Evolutionary conservation across 2,888 invertebrate species (phyloP).

Genomic region (Actias luna): DNA sequence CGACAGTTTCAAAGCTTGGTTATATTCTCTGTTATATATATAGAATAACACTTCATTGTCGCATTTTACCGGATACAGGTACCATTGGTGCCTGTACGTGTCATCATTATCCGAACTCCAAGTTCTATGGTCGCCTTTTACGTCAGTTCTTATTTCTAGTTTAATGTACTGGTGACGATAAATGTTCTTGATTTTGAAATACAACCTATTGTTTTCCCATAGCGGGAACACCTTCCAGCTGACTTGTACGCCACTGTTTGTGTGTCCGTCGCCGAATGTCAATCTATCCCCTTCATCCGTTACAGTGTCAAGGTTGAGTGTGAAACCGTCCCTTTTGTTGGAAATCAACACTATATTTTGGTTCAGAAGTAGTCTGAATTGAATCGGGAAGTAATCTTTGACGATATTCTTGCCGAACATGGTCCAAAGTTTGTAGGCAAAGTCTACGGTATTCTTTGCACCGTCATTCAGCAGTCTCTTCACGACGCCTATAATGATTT

Average conservation of each 20-base stretch:
- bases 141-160: neutral
- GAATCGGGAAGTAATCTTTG: slow-evolving; percentile 11
- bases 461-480: neutral
- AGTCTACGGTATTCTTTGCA: neutral
- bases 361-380: slow-evolving; percentile 11
- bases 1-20: neutral
- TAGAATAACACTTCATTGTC: neutral
- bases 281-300: neutral
- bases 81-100: slow-evolving; percentile 3
- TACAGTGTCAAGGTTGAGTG: slow-evolving; percentile 9
- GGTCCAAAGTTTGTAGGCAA: slow-evolving; percentile 11
- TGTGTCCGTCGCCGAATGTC: slow-evolving; percentile 11
- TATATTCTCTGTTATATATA: neutral
- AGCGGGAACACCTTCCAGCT: slow-evolving; percentile 11
- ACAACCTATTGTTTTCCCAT: slow-evolving; percentile 4
- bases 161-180: slow-evolving; percentile 6
- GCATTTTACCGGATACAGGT: neutral
- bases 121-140: neutral
- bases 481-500: neutral
- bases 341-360: neutral
- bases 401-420: slow-evolving; percentile 7
- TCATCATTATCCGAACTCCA: neutral
- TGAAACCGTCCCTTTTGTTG: slow-evolving; percentile 3
- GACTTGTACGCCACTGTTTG: neutral
- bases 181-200: slow-evolving; percentile 4